Evolutionary conservation across 1,140 invertebrate genomes (phyloP).

Genomic region (Dufourea novaeangliae): DNA sequence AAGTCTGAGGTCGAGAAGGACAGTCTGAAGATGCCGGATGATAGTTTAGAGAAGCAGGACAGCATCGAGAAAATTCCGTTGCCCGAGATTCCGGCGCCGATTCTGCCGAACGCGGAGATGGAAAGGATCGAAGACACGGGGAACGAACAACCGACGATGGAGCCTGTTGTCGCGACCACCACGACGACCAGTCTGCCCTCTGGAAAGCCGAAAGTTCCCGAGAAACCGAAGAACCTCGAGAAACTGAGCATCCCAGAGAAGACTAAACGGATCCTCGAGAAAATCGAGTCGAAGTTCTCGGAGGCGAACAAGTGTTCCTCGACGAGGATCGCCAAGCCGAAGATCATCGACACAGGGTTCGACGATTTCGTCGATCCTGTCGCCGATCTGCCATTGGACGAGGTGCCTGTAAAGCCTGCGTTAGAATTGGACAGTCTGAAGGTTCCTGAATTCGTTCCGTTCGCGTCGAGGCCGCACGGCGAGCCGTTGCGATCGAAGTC

Average conservation of each 20-base stretch:
- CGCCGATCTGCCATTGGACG: slow-evolving; percentile 79
- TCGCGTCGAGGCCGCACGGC: slow-evolving; percentile 77
- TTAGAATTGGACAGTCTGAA: slow-evolving; percentile 79
- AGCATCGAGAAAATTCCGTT: slow-evolving; percentile 79
- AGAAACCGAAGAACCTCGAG: slow-evolving; percentile 70
- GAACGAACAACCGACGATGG: background rate
- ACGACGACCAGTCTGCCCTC: background rate
- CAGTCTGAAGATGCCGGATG: slow-evolving; percentile 72
- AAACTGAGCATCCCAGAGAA: slow-evolving; percentile 80
- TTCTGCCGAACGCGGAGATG: background rate
- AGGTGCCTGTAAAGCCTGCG: slow-evolving; percentile 78
- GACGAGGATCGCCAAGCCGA: slow-evolving; percentile 72
- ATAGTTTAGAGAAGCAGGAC: slow-evolving; percentile 76
- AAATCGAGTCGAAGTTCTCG: slow-evolving; percentile 77
- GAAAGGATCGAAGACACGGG: slow-evolving; percentile 11
- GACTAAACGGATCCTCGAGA: slow-evolving; percentile 78
- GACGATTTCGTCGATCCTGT: slow-evolving; percentile 81
- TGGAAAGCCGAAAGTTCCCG: slow-evolving; percentile 59
- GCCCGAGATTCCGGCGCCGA: slow-evolving; percentile 72
- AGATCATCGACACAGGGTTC: slow-evolving; percentile 79
- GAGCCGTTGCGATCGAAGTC: slow-evolving; percentile 79
- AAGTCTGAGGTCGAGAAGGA: slow-evolving; percentile 70
- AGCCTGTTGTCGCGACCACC: background rate
- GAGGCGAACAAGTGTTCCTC: slow-evolving; percentile 73
- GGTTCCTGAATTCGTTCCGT: slow-evolving; percentile 80